Evolutionary conservation across 2,888 invertebrate species (phyloP).

Genomic region (Toxonevra muliebris): DNA sequence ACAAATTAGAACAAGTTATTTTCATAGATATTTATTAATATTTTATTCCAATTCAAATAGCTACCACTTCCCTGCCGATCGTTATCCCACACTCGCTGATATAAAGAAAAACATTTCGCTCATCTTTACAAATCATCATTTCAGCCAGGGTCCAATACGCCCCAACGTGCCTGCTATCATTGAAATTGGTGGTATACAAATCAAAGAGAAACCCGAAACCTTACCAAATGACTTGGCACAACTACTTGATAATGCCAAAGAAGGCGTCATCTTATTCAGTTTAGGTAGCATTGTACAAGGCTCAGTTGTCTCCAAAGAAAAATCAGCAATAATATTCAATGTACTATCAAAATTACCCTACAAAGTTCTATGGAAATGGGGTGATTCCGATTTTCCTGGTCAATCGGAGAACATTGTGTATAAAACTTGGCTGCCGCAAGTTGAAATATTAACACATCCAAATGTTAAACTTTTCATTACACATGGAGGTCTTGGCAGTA

Average conservation of each 20-base stretch:
- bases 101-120: conserved; percentile 51
- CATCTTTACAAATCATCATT: conserved; percentile 52
- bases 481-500: conserved; percentile 72
- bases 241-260: conserved; percentile 46
- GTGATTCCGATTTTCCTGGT: conserved; percentile 64
- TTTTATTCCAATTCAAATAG: conserved; percentile 35
- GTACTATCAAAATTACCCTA: conserved; percentile 70
- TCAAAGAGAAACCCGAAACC: conserved; percentile 50
- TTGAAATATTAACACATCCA: conserved; percentile 78
- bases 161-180: conserved; percentile 53
- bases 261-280: conserved; percentile 55
- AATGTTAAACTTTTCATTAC: conserved; percentile 68
- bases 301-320: conserved; percentile 44
- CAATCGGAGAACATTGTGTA: conserved; percentile 62
- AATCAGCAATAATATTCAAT: conserved; percentile 67
- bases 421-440: conserved; percentile 68
- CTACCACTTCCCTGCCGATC: conserved; percentile 49
- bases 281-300: conserved; percentile 58
- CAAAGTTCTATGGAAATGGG: conserved; percentile 74
- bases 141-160: conserved; percentile 50
- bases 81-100: conserved; percentile 51
- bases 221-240: conserved; percentile 47
- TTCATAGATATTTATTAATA: conserved; percentile 59
- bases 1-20: too few species aligned
- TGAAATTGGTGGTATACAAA: conserved; percentile 56